phyloP scores from a whole-genome alignment of 2,888 invertebrate genomes.

The Eupithecia pulchellata region DNA sequence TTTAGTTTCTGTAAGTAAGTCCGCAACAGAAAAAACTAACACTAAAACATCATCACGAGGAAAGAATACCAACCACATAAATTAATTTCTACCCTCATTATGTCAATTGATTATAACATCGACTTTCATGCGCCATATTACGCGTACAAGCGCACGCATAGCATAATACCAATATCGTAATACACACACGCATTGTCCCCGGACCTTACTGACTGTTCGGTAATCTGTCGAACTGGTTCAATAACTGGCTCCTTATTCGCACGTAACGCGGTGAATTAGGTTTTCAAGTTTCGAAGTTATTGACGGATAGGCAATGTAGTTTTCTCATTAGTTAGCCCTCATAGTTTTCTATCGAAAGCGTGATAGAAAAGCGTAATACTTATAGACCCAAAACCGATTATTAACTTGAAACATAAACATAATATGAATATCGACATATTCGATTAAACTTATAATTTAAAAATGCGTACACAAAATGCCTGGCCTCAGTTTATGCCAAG shows the following conservation, averaged over 20 bases:
- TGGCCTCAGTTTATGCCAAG: no score
- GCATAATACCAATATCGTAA: constrained; percentile 25
- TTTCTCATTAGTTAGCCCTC: no score
- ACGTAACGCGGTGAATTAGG: background rate
- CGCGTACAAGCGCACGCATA: constrained; percentile 18
- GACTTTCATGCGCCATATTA: constrained; percentile 15
- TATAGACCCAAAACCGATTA: background rate
- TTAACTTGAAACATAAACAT: background rate
- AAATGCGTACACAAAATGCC: no score
- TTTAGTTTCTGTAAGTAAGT: background rate
- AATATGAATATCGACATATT: no score
- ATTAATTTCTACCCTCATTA: constrained; percentile 17
- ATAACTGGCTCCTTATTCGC: constrained; percentile 15
- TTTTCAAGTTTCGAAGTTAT: background rate
- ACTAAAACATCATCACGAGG: background rate
- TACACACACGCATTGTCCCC: constrained; percentile 26
- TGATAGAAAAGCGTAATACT: background rate
- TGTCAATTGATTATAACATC: constrained; percentile 17
- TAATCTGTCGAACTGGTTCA: constrained; percentile 16
- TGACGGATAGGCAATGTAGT: background rate
- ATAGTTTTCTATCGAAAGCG: background rate
- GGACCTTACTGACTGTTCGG: constrained; percentile 9
- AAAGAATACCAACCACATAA: background rate
- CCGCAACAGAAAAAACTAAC: background rate
- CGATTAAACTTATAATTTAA: no score